phyloP scores from a whole-genome alignment of 1,140 invertebrate species.

The Cataglyphis hispanica region DNA sequence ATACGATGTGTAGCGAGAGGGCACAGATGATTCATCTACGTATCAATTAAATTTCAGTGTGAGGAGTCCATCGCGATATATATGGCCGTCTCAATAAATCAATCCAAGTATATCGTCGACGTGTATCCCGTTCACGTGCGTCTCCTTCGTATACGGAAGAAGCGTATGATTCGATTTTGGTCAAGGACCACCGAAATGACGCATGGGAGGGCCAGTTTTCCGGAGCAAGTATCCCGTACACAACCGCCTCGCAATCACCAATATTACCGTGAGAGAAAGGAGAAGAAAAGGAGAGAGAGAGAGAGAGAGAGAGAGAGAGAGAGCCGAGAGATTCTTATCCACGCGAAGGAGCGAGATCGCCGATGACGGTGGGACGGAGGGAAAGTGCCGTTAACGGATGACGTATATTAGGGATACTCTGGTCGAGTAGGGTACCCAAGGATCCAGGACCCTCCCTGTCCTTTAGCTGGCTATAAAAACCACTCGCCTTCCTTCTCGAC shows the following conservation, averaged over 20 bases:
- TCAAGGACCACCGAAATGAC: slow-evolving; percentile 46
- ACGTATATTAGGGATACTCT: slow-evolving; percentile 87
- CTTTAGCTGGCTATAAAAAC: slow-evolving; percentile 86
- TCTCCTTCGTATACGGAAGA: not conserved
- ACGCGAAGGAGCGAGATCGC: slow-evolving; percentile 63
- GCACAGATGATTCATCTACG: not conserved
- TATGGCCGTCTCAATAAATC: not conserved
- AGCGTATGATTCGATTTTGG: slow-evolving; percentile 55
- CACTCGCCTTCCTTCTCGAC: slow-evolving; percentile 85
- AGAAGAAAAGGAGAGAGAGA: slow-evolving; percentile 66
- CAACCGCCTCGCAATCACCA: slow-evolving; percentile 62
- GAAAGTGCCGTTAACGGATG: slow-evolving; percentile 85
- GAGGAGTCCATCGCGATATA: not conserved
- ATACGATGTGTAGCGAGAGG: not conserved
- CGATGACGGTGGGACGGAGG: slow-evolving; percentile 41
- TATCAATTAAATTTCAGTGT: not conserved
- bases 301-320: slow-evolving; percentile 63
- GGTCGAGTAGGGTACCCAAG: slow-evolving; percentile 85
- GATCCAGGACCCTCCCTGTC: slow-evolving; percentile 83
- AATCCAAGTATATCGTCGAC: not conserved
- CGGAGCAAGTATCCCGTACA: slow-evolving; percentile 35
- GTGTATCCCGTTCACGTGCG: not conserved
- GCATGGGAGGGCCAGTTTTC: slow-evolving; percentile 53
- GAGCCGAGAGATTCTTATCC: slow-evolving; percentile 69
- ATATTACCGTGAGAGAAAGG: slow-evolving; percentile 57